Conservation (phyloP, 64 coral and sea anemone genomes). For the Exaiptasia diaphana region DNA sequence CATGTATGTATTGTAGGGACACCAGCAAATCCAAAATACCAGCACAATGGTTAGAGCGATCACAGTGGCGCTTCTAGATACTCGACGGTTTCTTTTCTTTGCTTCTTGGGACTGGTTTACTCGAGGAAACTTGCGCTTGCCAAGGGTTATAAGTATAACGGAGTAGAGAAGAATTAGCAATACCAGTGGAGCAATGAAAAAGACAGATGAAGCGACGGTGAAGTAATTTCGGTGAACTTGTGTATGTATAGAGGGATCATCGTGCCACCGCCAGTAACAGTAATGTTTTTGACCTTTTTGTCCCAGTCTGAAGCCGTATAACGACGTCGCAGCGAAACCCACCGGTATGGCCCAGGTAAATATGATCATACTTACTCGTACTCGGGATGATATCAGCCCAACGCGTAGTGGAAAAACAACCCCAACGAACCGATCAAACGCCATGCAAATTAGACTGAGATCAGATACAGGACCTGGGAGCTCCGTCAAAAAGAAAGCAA, state of each 20-base stretch:
- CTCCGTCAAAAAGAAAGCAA: neutral
- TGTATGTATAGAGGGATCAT: neutral
- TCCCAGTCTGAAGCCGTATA: neutral
- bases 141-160: constrained; percentile 9
- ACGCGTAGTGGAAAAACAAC: constrained; percentile 10
- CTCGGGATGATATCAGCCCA: constrained; percentile 7
- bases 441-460: constrained; percentile 16
- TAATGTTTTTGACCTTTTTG: neutral
- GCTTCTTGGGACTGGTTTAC: constrained; percentile 10
- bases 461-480: neutral
- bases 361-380: neutral
- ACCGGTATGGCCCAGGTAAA: constrained; percentile 3
- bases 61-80: constrained; percentile 25
- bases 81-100: constrained; percentile 14
- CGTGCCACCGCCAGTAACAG: neutral
- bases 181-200: neutral
- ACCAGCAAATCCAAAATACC: constrained; percentile 20
- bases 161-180: constrained; percentile 16
- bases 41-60: constrained; percentile 13
- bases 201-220: neutral
- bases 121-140: constrained; percentile 3
- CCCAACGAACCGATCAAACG: constrained; percentile 15
- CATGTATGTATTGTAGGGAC: neutral
- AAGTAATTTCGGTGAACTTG: neutral
- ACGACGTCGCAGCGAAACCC: neutral